A percentile compares a stretch with the other conserved stretches of the same genome.
These are phyloP conservation scores for Haliclona indistincta DNA, from an alignment of 37 sponge, comb jelly and placozoan species.

Conservation along the genomic window DNA sequence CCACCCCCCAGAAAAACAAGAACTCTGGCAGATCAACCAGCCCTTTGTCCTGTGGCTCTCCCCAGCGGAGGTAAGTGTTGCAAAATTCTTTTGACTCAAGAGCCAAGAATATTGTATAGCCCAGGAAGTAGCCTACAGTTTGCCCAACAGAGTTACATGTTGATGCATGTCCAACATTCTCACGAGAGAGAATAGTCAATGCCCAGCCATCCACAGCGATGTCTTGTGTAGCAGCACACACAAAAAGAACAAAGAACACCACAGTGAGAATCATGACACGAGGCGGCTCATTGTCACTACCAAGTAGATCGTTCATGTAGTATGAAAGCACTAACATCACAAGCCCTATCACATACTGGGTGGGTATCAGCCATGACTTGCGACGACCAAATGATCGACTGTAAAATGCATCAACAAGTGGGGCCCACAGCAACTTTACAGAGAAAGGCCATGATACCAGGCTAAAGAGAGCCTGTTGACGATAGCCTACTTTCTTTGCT, in stretches of 20 bases:
- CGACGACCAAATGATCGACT: slow-evolving; percentile 78
- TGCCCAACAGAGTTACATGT: slow-evolving; percentile 98
- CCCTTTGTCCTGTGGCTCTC: slow-evolving; percentile 71
- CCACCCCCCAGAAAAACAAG: slow-evolving; percentile 83
- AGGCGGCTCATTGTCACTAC: slow-evolving; percentile 29
- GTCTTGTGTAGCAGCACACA: slow-evolving; percentile 95
- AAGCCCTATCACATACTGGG: slow-evolving; percentile 82
- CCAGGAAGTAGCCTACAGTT: slow-evolving; percentile 93
- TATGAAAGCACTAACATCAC: slow-evolving; percentile 80
- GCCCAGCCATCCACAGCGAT: slow-evolving; percentile 99
- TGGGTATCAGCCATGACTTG: slow-evolving; percentile 95
- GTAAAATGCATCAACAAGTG: slow-evolving; percentile 89
- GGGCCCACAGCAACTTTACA: slow-evolving; percentile 97
- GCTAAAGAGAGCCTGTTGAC: slow-evolving; percentile 88
- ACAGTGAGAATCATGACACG: slow-evolving; percentile 60
- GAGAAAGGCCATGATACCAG: slow-evolving; percentile 90
- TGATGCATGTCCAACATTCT: slow-evolving; percentile 88
- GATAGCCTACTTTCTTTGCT: slow-evolving; percentile 79
- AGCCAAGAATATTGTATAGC: slow-evolving; percentile 90
- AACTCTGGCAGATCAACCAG: slow-evolving; percentile 73
- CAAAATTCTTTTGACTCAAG: slow-evolving; percentile 93
- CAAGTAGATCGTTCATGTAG: slow-evolving; percentile 47
- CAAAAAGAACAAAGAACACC: slow-evolving; percentile 80
- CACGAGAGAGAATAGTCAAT: slow-evolving; percentile 85
- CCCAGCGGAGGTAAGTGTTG: slow-evolving; percentile 70